Percentiles rank a stretch among this genome's conserved stretches.
These are phyloP conservation scores for Pseudorasbora parva DNA, from an alignment of 2,113 vertebrate genomes.

Conservation along the genomic window DNA sequence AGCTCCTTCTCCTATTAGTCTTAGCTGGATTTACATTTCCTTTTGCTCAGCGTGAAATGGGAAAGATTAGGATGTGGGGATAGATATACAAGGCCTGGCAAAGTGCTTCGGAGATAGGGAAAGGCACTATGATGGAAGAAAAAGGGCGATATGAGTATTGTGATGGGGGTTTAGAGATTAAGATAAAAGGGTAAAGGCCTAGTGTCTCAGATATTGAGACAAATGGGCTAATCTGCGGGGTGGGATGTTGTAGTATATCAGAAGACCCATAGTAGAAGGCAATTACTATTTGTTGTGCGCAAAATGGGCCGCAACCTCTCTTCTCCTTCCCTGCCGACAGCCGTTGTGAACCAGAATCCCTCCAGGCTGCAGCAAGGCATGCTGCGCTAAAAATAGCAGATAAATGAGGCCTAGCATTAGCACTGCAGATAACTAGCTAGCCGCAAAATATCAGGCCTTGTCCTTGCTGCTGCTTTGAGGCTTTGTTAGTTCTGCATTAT, in stretches of 20 bases:
- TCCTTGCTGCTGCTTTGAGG: constrained; percentile 9
- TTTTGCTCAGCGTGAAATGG: neutral
- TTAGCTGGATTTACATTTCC: constrained; percentile 8
- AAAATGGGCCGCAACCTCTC: constrained; percentile 45
- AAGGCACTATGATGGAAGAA: neutral
- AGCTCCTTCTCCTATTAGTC: constrained; percentile 5
- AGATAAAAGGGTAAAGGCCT: constrained; percentile 43
- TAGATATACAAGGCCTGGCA: neutral
- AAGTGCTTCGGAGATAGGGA: constrained; percentile 32
- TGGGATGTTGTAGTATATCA: constrained; percentile 7
- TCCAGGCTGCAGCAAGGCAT: constrained; percentile 49
- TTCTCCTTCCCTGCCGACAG: constrained; percentile 42
- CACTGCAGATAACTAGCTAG: constrained; percentile 39
- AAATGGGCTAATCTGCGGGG: constrained; percentile 43
- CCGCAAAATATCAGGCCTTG: neutral
- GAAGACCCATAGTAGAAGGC: neutral
- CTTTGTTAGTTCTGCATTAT: constrained; percentile 29
- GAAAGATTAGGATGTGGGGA: neutral
- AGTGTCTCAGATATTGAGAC: constrained; percentile 42
- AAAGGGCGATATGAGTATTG: constrained; percentile 18
- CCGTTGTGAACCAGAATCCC: constrained; percentile 50
- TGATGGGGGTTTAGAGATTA: constrained; percentile 33
- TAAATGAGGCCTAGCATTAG: constrained; percentile 48
- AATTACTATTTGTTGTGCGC: constrained; percentile 51
- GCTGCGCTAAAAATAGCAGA: constrained; percentile 54